Base-by-base conservation (phyloP, 2,888 invertebrate species). In the Dendrolimus pini region DNA sequence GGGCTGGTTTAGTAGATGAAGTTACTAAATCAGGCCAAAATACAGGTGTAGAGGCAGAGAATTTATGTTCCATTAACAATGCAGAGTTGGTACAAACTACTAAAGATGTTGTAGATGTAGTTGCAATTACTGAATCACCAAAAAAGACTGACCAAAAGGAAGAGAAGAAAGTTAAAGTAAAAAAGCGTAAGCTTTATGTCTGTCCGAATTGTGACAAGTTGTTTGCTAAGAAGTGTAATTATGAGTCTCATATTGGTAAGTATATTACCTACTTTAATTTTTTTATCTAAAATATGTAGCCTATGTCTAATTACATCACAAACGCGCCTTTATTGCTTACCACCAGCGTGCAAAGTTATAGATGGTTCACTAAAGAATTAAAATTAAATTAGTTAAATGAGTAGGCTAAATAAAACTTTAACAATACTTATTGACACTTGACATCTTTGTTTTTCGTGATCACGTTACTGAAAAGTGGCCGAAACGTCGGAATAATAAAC, bases 171-270 rank as follows among this genome's bases (percentile, higher is more conserved):
- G 60, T 54, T 1, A 65, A 61, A 54, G 71, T 55, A 2, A 79
- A 75, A 59, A 82, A 78, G 55, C 67, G 67, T 7, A 62, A 76
- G 1, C 56, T 78, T 30, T 88, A 74, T 59, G 70, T 82, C 10
- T 89, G 90, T 65, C 66, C 76, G 14, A 79, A 74, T 1, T 90
- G 90, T 61, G 77, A 83, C 56, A 90, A 86, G 63, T 74, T 85
- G 41, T 89, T 90, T 57, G 81, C 76, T 47, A 89, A 75, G 60
- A 89, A 79, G 60, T 79, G 87, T 61, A 90, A 88, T 60, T 90
- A 81, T 59, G 78, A 67, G 57, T 89, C 89, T 1, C 90, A 90
- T 71, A 73, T 85, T 65, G 90, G 90, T 90, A 68, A 78, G 6
- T 41, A 6, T 59, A 6, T 13, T 9, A n/a, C 54, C 12, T 2